Evolutionary conservation across 2,113 vertebrate species (phyloP), one percentile per base, ranked within the genome.

Genomic region (Melanocharis versteri): DNA sequence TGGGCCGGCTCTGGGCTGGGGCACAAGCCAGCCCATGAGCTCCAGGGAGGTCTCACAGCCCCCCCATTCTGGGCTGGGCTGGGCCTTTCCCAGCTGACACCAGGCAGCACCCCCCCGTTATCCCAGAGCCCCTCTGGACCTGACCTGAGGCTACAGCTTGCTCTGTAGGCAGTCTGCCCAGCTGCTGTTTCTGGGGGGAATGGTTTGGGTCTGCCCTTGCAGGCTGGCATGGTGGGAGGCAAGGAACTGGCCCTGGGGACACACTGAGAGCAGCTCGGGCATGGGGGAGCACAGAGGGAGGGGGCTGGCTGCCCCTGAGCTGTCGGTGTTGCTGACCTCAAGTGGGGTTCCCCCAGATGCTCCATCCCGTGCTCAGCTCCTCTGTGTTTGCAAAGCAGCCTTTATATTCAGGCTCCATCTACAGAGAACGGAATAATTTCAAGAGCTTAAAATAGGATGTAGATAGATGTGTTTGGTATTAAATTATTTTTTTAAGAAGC

Each of bases 361-460:
- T 87, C 8, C 3, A 73, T 48, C 83, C 68, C 1, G 1, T 3
- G 6, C 51, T 92, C 42, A 9, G 66, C 83, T 77, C 75, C 58
- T 84, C 87, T 61, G 35, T 5, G 0, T 81, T 94, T 72, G 62
- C 90, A 89, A 53, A 82, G 79, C 65, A 70, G 90, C 51, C 64
- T 90, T 93, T 90, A 85, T 85, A 93, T 94, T 93, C 95, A 79
- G 53, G 82, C 87, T 93, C 87, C 83, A 78, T 95, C 97, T 95
- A 94, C 77, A 78, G 91, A 95, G 96, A 96, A 93, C 4, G 0
- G 87, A 96, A 85, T 96, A 87, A 92, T 94, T 96, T 95, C 77
- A 61, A 68, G 87, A 84, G 82, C 94, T 96, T 95, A 97, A 97
- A 96, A 96, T 91, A 94, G 95, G 92, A 91, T 90, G 94, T 54